Percentiles rank a stretch among this genome's conserved stretches.
These are phyloP conservation scores for Noctilio leporinus DNA, from an alignment of 2,113 vertebrate genomes.

Conservation along the genomic window DNA sequence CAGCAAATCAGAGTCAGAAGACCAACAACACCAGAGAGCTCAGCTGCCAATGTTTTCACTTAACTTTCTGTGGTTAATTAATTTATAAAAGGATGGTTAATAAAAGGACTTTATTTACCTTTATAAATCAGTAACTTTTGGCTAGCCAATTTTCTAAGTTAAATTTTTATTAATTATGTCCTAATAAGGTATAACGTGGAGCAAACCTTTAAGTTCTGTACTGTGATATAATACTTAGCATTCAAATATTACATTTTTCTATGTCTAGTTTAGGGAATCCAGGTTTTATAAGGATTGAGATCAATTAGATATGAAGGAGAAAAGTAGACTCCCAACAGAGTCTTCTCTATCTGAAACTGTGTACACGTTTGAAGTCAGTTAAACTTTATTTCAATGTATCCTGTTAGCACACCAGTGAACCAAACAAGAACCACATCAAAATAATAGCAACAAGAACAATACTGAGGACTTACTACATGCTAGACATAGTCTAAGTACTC, in stretches of 20 bases:
- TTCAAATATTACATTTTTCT: background rate
- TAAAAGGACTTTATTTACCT: background rate
- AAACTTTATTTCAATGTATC: background rate
- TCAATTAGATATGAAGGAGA: background rate
- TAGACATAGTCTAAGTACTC: background rate
- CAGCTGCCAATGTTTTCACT: background rate
- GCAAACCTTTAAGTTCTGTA: background rate
- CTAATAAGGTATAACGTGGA: background rate
- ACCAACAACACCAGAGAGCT: background rate
- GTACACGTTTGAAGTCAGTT: background rate
- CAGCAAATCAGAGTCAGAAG: background rate
- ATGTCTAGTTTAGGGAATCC: background rate
- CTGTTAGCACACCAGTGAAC: background rate
- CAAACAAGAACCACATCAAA: background rate
- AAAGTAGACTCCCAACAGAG: background rate
- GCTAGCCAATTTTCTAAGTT: background rate
- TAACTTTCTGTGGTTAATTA: background rate
- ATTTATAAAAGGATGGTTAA: constrained; percentile 5
- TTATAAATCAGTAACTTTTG: background rate
- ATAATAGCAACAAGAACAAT: background rate
- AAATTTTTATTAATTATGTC: background rate
- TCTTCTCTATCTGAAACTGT: background rate
- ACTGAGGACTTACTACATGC: background rate
- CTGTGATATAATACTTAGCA: background rate
- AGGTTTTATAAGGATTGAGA: background rate